A percentile compares a stretch with the other conserved stretches of the same genome.
phyloP scores from a whole-genome alignment of 2,797 vertebrate genomes.

The Lycodopsis pacificus region DNA sequence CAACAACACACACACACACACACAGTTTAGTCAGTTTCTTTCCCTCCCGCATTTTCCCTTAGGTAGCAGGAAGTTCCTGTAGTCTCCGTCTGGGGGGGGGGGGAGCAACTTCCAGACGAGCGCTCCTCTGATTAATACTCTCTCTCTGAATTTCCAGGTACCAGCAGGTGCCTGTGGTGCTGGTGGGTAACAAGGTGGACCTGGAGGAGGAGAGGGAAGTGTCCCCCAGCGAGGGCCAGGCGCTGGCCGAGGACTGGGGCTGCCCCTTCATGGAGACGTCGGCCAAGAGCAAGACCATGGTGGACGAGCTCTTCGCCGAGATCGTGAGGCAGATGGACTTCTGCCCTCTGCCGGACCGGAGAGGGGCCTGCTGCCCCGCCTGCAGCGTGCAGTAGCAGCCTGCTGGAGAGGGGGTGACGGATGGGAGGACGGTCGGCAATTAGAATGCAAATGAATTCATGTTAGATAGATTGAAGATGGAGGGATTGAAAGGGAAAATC shows the following conservation, averaged over 20 bases:
- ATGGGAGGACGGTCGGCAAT: slow-evolving; percentile 20
- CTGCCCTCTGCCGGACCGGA: slow-evolving; percentile 93
- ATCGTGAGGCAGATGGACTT: slow-evolving; percentile 99
- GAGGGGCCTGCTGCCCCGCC: slow-evolving; percentile 93
- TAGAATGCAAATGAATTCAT: slow-evolving; percentile 38
- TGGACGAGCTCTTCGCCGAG: slow-evolving; percentile 97
- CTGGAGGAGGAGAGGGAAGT: slow-evolving; percentile 95
- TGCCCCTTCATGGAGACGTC: slow-evolving; percentile 98
- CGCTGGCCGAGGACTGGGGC: slow-evolving; percentile 96
- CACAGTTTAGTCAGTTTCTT: slow-evolving; percentile 2
- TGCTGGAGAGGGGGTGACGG: neutral
- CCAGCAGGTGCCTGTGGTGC: slow-evolving; percentile 94
- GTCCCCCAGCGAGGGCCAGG: slow-evolving; percentile 91
- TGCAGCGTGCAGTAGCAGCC: slow-evolving; percentile 91
- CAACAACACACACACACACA: slow-evolving; percentile 24
- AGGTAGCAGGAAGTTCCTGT: slow-evolving; percentile 14
- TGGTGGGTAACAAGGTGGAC: slow-evolving; percentile 97
- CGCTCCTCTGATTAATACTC: neutral
- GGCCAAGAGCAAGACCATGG: slow-evolving; percentile 97
- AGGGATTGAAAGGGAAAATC: slow-evolving; percentile 27
- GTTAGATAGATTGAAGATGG: slow-evolving; percentile 31
- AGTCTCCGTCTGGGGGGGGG: neutral
- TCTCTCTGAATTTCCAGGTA: slow-evolving; percentile 78
- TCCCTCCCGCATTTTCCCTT: neutral
- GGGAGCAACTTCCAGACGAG: neutral